These are phyloP conservation scores for Microctenopoma stevenorrisi DNA, from an alignment of 2,797 vertebrate species.

Conservation along the genomic window DNA sequence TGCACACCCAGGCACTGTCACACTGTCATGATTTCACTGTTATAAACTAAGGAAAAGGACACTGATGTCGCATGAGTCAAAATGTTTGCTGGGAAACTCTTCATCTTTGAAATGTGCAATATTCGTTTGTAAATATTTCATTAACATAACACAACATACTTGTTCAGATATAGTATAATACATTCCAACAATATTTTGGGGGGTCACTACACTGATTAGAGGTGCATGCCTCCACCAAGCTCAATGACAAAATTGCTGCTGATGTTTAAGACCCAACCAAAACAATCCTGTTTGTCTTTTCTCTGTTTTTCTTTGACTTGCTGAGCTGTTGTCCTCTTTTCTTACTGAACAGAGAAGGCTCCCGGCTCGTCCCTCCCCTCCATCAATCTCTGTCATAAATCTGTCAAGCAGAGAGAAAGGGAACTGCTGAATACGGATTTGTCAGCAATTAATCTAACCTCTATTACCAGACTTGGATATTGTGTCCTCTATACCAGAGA, in stretches of 20 bases:
- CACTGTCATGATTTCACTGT: background rate
- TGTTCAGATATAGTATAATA: background rate
- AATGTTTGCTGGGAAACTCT: background rate
- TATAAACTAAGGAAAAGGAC: background rate
- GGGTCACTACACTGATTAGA: background rate
- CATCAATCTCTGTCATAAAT: slow-evolving; percentile 88
- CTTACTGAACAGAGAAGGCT: slow-evolving; percentile 62
- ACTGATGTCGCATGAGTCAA: background rate
- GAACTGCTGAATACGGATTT: slow-evolving; percentile 84
- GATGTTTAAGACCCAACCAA: slow-evolving; percentile 29
- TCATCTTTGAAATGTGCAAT: background rate
- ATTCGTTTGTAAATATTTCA: background rate
- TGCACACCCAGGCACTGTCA: background rate
- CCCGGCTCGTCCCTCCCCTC: slow-evolving; percentile 73
- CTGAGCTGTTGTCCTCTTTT: slow-evolving; percentile 64
- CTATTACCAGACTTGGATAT: slow-evolving; percentile 81
- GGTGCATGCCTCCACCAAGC: slow-evolving; percentile 1
- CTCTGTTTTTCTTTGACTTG: slow-evolving; percentile 46
- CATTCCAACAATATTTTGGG: background rate
- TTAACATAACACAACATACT: no score
- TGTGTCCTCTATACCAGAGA: slow-evolving; percentile 68
- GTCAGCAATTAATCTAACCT: slow-evolving; percentile 88
- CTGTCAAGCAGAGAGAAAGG: slow-evolving; percentile 82
- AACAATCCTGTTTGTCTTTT: slow-evolving; percentile 31
- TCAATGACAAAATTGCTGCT: slow-evolving; percentile 26